These are phyloP conservation scores for Scaptodrosophila lebanonensis DNA, from an alignment of 1,140 invertebrate species.

Conservation along the genomic window DNA sequence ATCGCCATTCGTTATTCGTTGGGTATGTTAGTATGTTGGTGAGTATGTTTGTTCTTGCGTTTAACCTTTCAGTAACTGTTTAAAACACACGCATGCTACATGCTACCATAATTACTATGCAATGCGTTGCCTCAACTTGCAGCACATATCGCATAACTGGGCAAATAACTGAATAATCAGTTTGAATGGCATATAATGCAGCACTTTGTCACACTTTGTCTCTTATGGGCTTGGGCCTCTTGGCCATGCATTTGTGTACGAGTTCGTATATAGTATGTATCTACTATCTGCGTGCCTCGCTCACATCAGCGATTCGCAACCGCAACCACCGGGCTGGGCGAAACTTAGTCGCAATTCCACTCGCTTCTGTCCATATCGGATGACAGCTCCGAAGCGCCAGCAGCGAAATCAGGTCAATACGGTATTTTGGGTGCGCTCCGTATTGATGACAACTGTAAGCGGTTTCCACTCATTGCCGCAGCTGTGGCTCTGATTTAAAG, in stretches of 20 bases:
- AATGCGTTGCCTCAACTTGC: conserved; percentile 15
- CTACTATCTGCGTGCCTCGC: no score
- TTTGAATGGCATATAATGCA: conserved; percentile 50
- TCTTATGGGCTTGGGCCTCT: conserved; percentile 13
- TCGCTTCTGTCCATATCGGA: conserved; percentile 29
- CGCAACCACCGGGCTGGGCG: conserved; percentile 33
- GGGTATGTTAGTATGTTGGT: no score
- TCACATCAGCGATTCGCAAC: neutral
- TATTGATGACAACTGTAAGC: no score
- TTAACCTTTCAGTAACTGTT: no score
- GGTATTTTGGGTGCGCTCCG: conserved; percentile 48
- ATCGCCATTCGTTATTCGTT: no score
- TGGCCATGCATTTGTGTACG: no score
- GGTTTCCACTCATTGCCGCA: no score
- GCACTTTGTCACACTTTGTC: conserved; percentile 66
- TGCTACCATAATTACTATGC: no score
- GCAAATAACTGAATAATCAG: conserved; percentile 34
- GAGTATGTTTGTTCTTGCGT: no score
- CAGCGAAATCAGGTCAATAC: conserved; percentile 68
- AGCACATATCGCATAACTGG: conserved; percentile 19
- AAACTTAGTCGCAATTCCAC: conserved; percentile 30
- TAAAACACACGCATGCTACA: no score
- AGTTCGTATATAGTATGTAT: no score
- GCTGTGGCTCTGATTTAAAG: no score
- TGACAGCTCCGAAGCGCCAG: conserved; percentile 30